Percentiles rank a stretch among this genome's conserved stretches.
phyloP scores from a whole-genome alignment of 2,888 invertebrate species.

The Polyommatus icarus region DNA sequence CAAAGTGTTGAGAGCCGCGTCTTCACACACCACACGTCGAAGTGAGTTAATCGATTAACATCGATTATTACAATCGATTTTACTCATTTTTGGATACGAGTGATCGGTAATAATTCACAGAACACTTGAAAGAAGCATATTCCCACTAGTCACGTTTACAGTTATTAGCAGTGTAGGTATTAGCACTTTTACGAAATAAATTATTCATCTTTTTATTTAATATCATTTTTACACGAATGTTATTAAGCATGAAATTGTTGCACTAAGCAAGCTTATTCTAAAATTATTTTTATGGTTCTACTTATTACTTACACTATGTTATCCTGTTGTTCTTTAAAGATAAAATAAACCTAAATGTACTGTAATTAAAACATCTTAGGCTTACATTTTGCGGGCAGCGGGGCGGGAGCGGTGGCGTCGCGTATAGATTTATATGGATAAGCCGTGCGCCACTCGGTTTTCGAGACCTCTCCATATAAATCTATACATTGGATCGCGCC shows the following conservation, averaged over 20 bases:
- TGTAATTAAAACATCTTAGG: too few species aligned
- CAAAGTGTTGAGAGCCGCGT: slow-evolving; percentile 77
- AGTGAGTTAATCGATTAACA: slow-evolving; percentile 59
- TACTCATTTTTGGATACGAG: not conserved
- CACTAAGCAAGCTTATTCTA: slow-evolving; percentile 1
- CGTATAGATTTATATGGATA: too few species aligned
- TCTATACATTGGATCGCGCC: too few species aligned
- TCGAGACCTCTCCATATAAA: too few species aligned
- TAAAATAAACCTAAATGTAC: too few species aligned
- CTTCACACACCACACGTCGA: slow-evolving; percentile 71
- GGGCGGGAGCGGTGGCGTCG: too few species aligned
- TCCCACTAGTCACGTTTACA: not conserved
- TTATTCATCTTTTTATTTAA: not conserved
- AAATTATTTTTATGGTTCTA: not conserved
- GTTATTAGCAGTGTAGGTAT: not conserved
- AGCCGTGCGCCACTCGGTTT: too few species aligned
- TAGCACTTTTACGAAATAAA: not conserved
- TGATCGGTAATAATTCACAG: not conserved
- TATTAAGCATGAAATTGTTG: slow-evolving; percentile 6
- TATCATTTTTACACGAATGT: not conserved
- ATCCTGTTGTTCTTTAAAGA: too few species aligned
- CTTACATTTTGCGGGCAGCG: too few species aligned
- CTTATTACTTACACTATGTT: not conserved
- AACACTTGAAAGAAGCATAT: not conserved
- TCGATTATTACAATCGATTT: not conserved